Evolutionary conservation across 2,113 vertebrate species (phyloP).

Genomic region (Egretta garzetta): DNA sequence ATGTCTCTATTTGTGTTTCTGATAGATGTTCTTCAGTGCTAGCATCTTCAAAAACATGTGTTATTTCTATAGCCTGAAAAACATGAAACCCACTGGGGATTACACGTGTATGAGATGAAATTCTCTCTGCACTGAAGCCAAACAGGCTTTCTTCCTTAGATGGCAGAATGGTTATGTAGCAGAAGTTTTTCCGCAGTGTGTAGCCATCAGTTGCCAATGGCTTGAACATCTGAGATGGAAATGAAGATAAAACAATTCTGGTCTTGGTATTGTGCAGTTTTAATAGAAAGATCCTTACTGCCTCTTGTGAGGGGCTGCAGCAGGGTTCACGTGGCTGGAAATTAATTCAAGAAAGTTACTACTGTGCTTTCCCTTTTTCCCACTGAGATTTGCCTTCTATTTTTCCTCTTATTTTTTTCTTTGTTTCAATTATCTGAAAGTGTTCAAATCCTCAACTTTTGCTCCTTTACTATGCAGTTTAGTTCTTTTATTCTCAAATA

Average conservation of each 20-base stretch:
- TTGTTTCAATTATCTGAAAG: background rate
- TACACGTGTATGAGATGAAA: fast-evolving
- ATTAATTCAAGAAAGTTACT: background rate
- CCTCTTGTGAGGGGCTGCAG: background rate
- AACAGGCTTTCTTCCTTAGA: background rate
- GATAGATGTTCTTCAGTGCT: background rate
- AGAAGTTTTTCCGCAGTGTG: background rate
- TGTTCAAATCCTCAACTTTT: background rate
- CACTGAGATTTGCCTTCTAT: background rate
- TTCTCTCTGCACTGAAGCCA: background rate
- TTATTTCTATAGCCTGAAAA: background rate
- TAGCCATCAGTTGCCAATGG: background rate
- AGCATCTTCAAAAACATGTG: background rate
- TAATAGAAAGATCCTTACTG: background rate
- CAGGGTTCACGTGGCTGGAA: background rate
- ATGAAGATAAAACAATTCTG: background rate
- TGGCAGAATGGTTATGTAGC: background rate
- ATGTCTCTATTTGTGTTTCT: background rate
- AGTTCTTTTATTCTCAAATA: background rate
- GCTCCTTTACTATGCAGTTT: background rate
- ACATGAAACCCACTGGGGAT: background rate
- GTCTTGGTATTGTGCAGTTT: background rate
- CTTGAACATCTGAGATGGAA: background rate
- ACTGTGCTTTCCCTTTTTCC: background rate
- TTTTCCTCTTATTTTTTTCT: background rate